Percentiles rank a stretch among this genome's conserved stretches.
Evolutionary conservation across 2,888 invertebrate genomes (phyloP).

Genomic region (Lasioglossum leucozonium): DNA sequence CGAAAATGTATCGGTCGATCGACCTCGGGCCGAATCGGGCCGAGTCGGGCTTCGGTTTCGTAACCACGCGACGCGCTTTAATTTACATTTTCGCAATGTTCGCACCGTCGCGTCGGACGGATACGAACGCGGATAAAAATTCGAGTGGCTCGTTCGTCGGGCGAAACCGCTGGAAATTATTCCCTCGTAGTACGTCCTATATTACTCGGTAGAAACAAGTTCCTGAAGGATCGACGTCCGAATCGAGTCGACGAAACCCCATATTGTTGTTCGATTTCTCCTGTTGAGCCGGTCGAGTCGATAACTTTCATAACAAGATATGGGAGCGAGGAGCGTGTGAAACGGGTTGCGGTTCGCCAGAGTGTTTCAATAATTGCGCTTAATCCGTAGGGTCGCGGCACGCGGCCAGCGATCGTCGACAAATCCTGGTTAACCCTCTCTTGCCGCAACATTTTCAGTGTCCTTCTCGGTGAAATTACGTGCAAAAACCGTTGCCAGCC

Average conservation of each 20-base stretch:
- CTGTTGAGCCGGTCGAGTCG: slow-evolving; percentile 33
- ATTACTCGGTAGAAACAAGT: not conserved
- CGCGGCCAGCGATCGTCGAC: slow-evolving; percentile 74
- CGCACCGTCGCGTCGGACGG: too few relatives aligned
- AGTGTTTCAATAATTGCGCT: slow-evolving; percentile 82
- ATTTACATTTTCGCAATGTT: too few relatives aligned
- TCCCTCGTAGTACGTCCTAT: not conserved
- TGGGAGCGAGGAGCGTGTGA: slow-evolving; percentile 76
- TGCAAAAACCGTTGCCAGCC: too few relatives aligned
- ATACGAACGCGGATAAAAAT: slow-evolving; percentile 4
- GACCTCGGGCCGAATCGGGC: too few relatives aligned
- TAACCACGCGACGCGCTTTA: slow-evolving; percentile 54
- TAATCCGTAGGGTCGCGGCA: slow-evolving; percentile 81
- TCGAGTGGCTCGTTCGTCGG: slow-evolving; percentile 27
- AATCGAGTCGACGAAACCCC: slow-evolving; percentile 3
- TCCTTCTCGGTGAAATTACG: not conserved
- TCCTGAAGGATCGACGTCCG: not conserved
- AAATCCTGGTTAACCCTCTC: slow-evolving; percentile 72
- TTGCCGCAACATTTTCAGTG: slow-evolving; percentile 37
- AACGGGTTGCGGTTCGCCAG: slow-evolving; percentile 77
- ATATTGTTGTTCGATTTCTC: slow-evolving; percentile 47
- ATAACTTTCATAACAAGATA: slow-evolving; percentile 62
- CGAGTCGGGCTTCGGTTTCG: slow-evolving; percentile 8
- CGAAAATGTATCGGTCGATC: too few relatives aligned
- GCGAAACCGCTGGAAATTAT: not conserved